Evolutionary conservation across 1,140 invertebrate genomes (phyloP), one percentile per base, ranked within the genome.

Genomic region (Philopotamus ludificatus): DNA sequence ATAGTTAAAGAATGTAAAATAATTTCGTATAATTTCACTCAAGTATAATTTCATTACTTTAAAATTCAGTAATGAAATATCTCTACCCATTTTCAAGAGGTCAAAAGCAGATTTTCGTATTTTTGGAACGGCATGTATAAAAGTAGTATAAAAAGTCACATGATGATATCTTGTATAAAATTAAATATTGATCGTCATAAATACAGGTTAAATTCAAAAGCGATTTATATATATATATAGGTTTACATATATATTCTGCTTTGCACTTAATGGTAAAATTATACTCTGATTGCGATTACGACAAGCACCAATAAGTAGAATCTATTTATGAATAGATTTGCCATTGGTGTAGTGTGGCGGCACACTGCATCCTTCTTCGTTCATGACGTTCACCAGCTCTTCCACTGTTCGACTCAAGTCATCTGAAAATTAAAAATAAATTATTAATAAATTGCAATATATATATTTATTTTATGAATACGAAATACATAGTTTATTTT

Each of bases 331-430:
- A 64, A 74, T 71, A 39, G 76, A 74, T 72, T 74, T 74, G 49
- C 75, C 77, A 72, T 79, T 79, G 70, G 74, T 75, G 71, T 79
- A 79, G 50, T 77, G 75, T 20, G 78, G 78, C 59, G 78, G 77
- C 15, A 74, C 72, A 54, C 70, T 74, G 69, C 70, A 51, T 28
- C 69, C 70, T 71, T 92, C 90, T 73, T 92, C 89, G 53, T 88
- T 91, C 85, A 95, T 94, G 34, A 92, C 90, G 59, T 89, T 91
- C 65, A 95, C 93, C 70, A 94, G 79, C 75, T 91, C 87, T 73
- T 91, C 90, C 50, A 95, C 89, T 62, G 90, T 91, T 79, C 89
- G 88, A 21, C 90, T 89, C 68, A 94, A 81, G 75, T 94, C 91
- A 75, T 89, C 91, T 86, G 78, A 7, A 81, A 60, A 82, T 73